Base-by-base conservation (phyloP, 1,140 invertebrate species). In the Lepidurus apus region DNA sequence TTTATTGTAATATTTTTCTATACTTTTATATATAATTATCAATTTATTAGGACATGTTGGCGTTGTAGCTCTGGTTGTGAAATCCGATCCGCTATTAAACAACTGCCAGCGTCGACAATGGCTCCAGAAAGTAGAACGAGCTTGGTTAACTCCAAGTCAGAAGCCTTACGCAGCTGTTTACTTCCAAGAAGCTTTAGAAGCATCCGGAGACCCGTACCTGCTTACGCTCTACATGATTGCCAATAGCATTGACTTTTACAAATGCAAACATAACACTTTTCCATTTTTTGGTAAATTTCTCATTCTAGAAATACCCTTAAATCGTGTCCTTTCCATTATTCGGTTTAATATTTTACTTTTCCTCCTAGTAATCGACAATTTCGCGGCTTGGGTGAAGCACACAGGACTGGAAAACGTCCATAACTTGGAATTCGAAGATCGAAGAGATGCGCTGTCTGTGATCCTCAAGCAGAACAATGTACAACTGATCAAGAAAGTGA, bases 321-420 rank as follows among this genome's bases (percentile, higher is more conserved):
- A n/a, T 7, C 42, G 0, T 34, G 2, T 42, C 1, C 13, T 42
- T 21, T 34, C 17, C 21, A 17, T 76, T 7, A 5, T 21, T 34
- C 11, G 42, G 3, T n/a, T 43, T 3, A 76, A 76, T 1, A 1
- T 0, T 78, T 10, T 74, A 43, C 43, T 9, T 11, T n/a, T n/a
- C n/a, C n/a, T 13, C 74, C 9, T 42, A 79, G 78, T 79, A 45
- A 47, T 79, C 10, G 78, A 79, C 42, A 73, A 74, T 6, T 79
- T 79, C 53, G 78, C 74, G 45, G 7, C 47, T 9, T 79, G 78
- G 78, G 26, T 75, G 11, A 74, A 79, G 42, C 73, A 79, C 73
- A 26, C 7, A 75, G 45, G 34, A 8, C 44, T 26, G 44, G 74
- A 74, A 43, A 47, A 74, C 44, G 44, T 75, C 13, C 78, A 73